phyloP scores from a whole-genome alignment of 2,888 invertebrate species.

The Strigamia crassipes region DNA sequence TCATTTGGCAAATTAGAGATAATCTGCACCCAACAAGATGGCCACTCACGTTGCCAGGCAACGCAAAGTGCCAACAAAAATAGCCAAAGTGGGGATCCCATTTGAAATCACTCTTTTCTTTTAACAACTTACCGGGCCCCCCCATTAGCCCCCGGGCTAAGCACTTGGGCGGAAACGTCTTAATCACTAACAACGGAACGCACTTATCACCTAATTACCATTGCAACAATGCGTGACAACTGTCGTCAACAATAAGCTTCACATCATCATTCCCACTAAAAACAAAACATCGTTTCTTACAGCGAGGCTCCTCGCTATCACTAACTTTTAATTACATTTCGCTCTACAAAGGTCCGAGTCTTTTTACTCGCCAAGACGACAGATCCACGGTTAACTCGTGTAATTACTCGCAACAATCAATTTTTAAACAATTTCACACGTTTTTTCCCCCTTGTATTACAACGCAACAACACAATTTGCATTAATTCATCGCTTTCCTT shows the following conservation, averaged over 20 bases:
- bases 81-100: conserved; percentile 30
- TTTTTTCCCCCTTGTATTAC: background rate
- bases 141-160: conserved; percentile 20
- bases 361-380: background rate
- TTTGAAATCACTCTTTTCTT: conserved; percentile 28
- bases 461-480: background rate
- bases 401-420: background rate
- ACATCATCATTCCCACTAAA: background rate
- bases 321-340: conserved; percentile 15
- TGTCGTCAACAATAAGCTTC: conserved; percentile 24
- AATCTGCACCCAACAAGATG: conserved; percentile 34
- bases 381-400: background rate
- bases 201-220: conserved; percentile 35
- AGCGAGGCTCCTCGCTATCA: background rate
- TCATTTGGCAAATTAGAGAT: conserved; percentile 35
- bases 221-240: conserved; percentile 34
- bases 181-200: conserved; percentile 34
- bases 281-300: background rate
- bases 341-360: background rate
- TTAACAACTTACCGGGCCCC: background rate
- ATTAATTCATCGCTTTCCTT: background rate
- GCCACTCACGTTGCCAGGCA: conserved; percentile 24
- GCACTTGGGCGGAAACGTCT: conserved; percentile 26
- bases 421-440: background rate
- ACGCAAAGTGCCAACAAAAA: conserved; percentile 28